Evolutionary conservation across 1,140 invertebrate species (phyloP), one percentile per base, ranked within the genome.

Genomic region (Drosophila bocki): DNA sequence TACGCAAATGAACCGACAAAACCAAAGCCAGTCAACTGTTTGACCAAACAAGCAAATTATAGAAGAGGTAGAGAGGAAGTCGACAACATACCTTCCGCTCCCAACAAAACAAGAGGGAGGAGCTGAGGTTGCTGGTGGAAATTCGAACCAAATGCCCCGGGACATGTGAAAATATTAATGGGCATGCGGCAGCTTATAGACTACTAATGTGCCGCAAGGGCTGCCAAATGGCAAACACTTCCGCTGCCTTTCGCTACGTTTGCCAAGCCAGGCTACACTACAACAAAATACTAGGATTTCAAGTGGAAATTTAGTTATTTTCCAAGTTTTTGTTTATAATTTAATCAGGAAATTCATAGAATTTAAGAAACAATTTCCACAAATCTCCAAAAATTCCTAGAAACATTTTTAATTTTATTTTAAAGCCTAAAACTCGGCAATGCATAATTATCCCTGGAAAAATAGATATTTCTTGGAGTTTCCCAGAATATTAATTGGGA

Each of bases 161-260:
- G 76, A 75, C 56, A 81, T 82, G 71, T 67, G 82, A 63, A 90
- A 90, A 90, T 90, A 90, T 90, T 90, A 90, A 90, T 90, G 85
- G 85, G 57, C 45, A 56, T 81, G 70, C 78, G 62, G 76, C 85
- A 85, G 79, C 85, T 82, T 82, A 82, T 90, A 90, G 85, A 90
- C 85, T 90, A 90, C 85, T 90, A 90, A 90, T 90, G 85, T 90
- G 85, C 86, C 85, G 85, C 86, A 77, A 82, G 85, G 86, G 75
- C 82, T 77, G 82, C 68, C 82, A 90, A 90, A 90, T 90, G 81
- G 85, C 78, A 90, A 81, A 90, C 78, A 82, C 85, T 78, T 88
- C 80, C 84, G 77, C 62, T 58, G 33, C 45, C 29, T 48, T 56
- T 61, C 22, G 7, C 72, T 64, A 50, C 60, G 54, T 68, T 68